Conservation (phyloP, 64 coral and sea anemone species). For the Montipora capricornis region DNA sequence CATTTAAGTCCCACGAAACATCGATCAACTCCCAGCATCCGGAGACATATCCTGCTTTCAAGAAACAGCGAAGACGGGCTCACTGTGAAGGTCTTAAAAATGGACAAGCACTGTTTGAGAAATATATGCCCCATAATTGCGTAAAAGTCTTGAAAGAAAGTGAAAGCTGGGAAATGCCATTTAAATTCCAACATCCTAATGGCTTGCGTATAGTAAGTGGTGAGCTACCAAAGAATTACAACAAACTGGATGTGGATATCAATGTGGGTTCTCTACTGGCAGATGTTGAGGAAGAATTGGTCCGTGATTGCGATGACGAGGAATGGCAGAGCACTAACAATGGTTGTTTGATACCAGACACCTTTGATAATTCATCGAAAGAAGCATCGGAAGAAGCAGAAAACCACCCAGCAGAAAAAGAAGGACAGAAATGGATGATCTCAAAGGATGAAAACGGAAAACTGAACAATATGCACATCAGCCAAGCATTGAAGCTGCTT, state of each 20-base stretch:
- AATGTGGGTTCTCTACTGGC: neutral
- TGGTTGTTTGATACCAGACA: neutral
- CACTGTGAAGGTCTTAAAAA: no score
- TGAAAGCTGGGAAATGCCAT: no score
- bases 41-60: no score
- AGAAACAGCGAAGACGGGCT: no score
- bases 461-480: constrained; percentile 12
- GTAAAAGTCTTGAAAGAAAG: no score
- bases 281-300: neutral
- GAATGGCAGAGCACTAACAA: neutral
- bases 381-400: neutral
- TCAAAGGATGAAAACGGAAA: constrained; percentile 49
- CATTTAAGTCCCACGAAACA: no score
- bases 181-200: neutral
- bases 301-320: neutral
- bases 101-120: no score
- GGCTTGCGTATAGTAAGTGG: neutral
- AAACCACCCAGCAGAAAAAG: neutral
- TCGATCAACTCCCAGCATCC: no score
- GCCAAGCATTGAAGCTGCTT: constrained; percentile 32
- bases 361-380: no score
- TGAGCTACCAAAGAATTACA: neutral
- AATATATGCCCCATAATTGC: no score
- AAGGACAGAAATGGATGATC: constrained; percentile 23
- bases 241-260: constrained; percentile 3